Evolutionary conservation across 2,888 invertebrate genomes (phyloP).

Genomic region (Andrena praecox): DNA sequence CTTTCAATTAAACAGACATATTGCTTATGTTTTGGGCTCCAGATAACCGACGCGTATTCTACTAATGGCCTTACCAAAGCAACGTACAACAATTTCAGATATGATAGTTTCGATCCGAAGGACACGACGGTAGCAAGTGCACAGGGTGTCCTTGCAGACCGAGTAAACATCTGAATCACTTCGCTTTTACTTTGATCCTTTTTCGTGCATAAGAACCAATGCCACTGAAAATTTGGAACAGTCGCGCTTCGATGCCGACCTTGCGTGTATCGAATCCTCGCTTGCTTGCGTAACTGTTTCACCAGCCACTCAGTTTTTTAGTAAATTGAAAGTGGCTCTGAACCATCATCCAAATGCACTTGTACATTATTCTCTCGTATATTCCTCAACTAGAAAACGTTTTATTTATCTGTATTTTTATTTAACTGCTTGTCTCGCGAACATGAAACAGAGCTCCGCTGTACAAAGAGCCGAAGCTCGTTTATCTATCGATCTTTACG

Average conservation of each 20-base stretch:
- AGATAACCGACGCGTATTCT: no score
- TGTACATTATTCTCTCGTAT: no score
- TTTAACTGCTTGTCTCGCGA: conserved; percentile 19
- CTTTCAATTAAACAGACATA: no score
- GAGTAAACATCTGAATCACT: conserved; percentile 15
- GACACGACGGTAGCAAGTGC: background rate
- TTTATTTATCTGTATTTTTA: no score
- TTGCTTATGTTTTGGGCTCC: no score
- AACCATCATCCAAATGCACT: no score
- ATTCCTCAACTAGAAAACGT: no score
- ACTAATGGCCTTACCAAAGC: no score
- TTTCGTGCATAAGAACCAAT: background rate
- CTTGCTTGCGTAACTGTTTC: conserved; percentile 1
- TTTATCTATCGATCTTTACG: conserved; percentile 42
- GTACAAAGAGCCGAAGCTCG: conserved; percentile 35
- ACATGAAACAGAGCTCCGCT: conserved; percentile 48
- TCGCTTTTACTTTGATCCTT: background rate
- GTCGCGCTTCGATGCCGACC: conserved; percentile 1
- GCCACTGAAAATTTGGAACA: conserved; percentile 7
- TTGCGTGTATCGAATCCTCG: conserved; percentile 15
- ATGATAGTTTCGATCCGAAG: background rate
- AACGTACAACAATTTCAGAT: no score
- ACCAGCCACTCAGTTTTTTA: background rate
- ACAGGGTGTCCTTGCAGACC: background rate
- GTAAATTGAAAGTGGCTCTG: no score